Evolutionary conservation across 2,888 invertebrate species (phyloP).

Genomic region (Drosophila mimica): DNA sequence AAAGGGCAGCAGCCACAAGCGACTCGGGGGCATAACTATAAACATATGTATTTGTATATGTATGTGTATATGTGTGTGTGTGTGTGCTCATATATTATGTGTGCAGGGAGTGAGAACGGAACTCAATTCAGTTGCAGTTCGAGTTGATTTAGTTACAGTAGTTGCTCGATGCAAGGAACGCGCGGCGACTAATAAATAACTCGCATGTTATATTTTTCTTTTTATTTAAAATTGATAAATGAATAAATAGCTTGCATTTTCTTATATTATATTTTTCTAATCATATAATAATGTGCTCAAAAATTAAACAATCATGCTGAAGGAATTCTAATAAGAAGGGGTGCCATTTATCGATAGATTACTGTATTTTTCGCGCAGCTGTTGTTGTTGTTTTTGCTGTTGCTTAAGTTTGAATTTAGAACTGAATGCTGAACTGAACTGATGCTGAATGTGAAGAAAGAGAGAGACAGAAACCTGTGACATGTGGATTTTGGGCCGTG

Average conservation of each 20-base stretch:
- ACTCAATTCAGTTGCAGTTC: conserved; percentile 33
- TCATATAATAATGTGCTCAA: neutral
- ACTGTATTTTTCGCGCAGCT: conserved; percentile 30
- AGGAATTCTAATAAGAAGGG: neutral
- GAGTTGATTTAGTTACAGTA: conserved; percentile 36
- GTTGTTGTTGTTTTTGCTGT: conserved; percentile 30
- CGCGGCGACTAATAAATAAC: neutral
- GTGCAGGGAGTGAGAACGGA: conserved; percentile 18
- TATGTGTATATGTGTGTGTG: neutral
- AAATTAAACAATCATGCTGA: neutral
- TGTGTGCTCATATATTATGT: conserved; percentile 23
- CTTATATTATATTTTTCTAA: neutral
- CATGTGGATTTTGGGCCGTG: conserved; percentile 45
- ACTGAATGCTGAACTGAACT: conserved; percentile 15
- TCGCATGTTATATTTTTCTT: neutral
- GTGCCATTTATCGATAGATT: neutral
- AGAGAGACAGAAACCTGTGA: conserved; percentile 27
- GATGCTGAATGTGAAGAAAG: conserved; percentile 12
- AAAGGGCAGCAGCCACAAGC: conserved; percentile 53
- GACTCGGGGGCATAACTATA: conserved; percentile 28
- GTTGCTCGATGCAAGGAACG: neutral
- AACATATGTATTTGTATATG: conserved; percentile 28
- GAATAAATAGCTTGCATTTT: neutral
- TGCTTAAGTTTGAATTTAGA: conserved; percentile 25
- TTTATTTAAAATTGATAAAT: neutral